Percentiles rank a stretch among this genome's conserved stretches.
phyloP scores from a whole-genome alignment of 2,888 invertebrate genomes.

The Cryptocephalus primarius region DNA sequence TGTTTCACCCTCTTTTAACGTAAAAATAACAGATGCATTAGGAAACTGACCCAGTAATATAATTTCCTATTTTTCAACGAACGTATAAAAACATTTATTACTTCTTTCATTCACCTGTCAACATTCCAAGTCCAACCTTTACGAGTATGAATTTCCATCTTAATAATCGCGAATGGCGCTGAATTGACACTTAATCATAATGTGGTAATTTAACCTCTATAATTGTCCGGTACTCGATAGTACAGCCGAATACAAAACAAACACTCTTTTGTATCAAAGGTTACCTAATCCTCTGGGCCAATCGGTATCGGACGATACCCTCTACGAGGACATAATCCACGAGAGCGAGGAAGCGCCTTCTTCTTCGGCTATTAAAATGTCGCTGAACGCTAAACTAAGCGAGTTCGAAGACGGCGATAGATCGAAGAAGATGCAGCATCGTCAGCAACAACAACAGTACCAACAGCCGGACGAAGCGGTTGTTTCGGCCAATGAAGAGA shows the following conservation, averaged over 20 bases:
- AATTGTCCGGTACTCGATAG: background rate
- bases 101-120: no score
- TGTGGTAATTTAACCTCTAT: no score
- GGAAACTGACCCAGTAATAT: no score
- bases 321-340: constrained; percentile 52
- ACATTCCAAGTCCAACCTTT: no score
- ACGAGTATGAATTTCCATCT: no score
- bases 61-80: no score
- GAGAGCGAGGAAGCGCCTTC: constrained; percentile 37
- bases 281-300: constrained; percentile 17
- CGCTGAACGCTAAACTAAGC: constrained; percentile 27
- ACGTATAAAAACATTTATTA: no score
- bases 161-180: no score
- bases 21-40: no score
- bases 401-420: background rate
- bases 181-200: no score
- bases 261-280: constrained; percentile 4
- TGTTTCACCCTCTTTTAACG: no score
- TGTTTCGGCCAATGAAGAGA: constrained; percentile 10
- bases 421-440: background rate
- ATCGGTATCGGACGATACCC: constrained; percentile 18
- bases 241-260: background rate
- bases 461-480: background rate
- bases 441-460: background rate
- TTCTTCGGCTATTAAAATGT: constrained; percentile 36